Evolutionary conservation across 2,888 invertebrate genomes (phyloP).

Genomic region (Arge pagana): DNA sequence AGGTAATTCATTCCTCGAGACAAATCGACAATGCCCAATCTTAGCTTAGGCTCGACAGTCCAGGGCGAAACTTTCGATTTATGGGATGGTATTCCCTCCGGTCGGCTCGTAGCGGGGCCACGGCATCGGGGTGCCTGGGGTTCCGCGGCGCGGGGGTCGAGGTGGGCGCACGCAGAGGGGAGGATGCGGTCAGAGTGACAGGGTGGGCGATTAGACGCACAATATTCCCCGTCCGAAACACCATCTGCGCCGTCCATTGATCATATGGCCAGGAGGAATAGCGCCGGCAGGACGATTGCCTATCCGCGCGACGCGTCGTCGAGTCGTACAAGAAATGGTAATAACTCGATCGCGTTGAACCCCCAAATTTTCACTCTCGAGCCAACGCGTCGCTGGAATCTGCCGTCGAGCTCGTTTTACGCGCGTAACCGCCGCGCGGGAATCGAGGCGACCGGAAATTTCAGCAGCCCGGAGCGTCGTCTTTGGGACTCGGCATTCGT

Average conservation of each 20-base stretch:
- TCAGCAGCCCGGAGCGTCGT: too few species aligned
- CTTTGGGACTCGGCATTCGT: too few species aligned
- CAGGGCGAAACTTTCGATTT: slow-evolving; percentile 53
- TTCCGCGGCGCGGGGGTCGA: slow-evolving; percentile 24
- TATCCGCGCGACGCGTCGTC: too few species aligned
- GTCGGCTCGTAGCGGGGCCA: slow-evolving; percentile 34
- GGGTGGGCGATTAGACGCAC: slow-evolving; percentile 57
- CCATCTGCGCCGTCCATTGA: slow-evolving; percentile 57
- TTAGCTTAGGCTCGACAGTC: slow-evolving; percentile 39
- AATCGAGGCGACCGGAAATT: too few species aligned
- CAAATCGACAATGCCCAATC: slow-evolving; percentile 46
- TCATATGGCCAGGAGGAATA: slow-evolving; percentile 38
- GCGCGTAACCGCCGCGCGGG: too few species aligned
- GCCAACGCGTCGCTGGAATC: too few species aligned
- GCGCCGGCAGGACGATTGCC: too few species aligned
- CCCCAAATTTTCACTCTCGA: too few species aligned
- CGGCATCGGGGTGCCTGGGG: slow-evolving; percentile 27
- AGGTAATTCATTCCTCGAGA: slow-evolving; percentile 42
- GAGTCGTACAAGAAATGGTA: too few species aligned
- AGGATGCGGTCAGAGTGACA: slow-evolving; percentile 56
- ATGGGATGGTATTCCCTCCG: slow-evolving; percentile 51
- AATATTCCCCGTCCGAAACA: slow-evolving; percentile 53
- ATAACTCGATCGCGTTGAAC: too few species aligned
- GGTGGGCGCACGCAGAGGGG: slow-evolving; percentile 27
- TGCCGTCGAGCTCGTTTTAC: too few species aligned